Percentiles rank a stretch among this genome's conserved stretches.
Evolutionary conservation across 2,888 invertebrate species (phyloP).

Genomic region (Nycteola revayana): DNA sequence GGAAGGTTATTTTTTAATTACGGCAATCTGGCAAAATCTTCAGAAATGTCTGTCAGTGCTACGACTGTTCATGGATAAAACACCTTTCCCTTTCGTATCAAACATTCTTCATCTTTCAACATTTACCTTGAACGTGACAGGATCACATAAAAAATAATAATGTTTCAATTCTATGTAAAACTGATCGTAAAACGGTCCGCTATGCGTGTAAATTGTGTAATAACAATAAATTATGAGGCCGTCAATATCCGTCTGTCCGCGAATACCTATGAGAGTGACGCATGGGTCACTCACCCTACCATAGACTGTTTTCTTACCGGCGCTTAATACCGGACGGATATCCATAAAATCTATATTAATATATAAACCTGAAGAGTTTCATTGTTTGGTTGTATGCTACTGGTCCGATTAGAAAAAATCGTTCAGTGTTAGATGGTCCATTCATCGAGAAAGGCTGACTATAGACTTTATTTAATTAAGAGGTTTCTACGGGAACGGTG

Average conservation of each 20-base stretch:
- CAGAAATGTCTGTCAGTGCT: no score
- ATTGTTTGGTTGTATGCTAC: no score
- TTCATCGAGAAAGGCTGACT: no score
- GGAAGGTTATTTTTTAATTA: no score
- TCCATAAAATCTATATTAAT: constrained; percentile 25
- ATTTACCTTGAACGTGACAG: background rate
- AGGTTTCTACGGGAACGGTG: no score
- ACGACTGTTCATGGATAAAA: no score
- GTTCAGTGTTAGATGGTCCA: no score
- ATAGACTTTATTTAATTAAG: no score
- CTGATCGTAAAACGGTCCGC: constrained; percentile 22
- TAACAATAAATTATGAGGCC: constrained; percentile 32
- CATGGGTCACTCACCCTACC: constrained; percentile 30
- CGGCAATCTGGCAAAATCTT: no score
- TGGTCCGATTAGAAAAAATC: no score
- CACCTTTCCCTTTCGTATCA: constrained; percentile 16
- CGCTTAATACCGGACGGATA: constrained; percentile 24
- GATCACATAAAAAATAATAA: constrained; percentile 3
- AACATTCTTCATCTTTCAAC: no score
- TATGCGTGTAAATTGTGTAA: constrained; percentile 27
- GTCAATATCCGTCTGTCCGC: constrained; percentile 31
- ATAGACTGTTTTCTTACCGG: constrained; percentile 5
- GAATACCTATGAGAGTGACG: constrained; percentile 23
- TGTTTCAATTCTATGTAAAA: constrained; percentile 15
- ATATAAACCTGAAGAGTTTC: no score